phyloP scores from a whole-genome alignment of 2,113 vertebrate genomes.

The Tauraco erythrolophus region DNA sequence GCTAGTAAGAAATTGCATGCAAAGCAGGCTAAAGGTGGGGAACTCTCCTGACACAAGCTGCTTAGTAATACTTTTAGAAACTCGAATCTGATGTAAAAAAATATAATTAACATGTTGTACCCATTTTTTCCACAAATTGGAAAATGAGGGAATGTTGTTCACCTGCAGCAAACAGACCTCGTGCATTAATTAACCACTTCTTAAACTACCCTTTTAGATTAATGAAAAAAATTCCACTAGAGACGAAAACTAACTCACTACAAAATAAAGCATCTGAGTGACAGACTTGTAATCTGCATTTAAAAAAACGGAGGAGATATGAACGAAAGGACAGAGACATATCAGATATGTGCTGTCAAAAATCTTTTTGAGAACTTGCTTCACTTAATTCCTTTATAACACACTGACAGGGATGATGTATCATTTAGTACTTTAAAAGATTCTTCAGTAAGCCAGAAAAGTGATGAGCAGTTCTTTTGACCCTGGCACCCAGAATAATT shows the following conservation, averaged over 20 bases:
- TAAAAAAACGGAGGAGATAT: conserved; percentile 5
- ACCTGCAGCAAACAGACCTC: neutral
- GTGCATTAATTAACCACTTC: conserved; percentile 11
- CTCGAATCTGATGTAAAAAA: neutral
- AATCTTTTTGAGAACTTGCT: conserved; percentile 68
- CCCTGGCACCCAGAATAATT: conserved; percentile 73
- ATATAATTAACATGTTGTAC: neutral
- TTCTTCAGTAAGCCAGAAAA: conserved; percentile 71
- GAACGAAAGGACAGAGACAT: conserved; percentile 62
- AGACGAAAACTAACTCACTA: neutral
- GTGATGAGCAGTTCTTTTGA: conserved; percentile 72
- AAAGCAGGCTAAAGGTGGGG: neutral
- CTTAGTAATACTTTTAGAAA: neutral
- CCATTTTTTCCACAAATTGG: neutral
- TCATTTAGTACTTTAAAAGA: conserved; percentile 76
- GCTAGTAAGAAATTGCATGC: neutral
- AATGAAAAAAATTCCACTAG: neutral
- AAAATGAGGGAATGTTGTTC: neutral
- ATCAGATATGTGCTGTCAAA: conserved; percentile 69
- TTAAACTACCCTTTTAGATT: neutral
- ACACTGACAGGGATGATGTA: conserved; percentile 74
- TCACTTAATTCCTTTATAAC: conserved; percentile 76
- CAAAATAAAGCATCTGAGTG: conserved; percentile 31
- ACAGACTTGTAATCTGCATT: conserved; percentile 35
- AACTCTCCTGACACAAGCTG: neutral